Evolutionary conservation across 2,888 invertebrate species (phyloP).

Genomic region (Patella ulyssiponensis): DNA sequence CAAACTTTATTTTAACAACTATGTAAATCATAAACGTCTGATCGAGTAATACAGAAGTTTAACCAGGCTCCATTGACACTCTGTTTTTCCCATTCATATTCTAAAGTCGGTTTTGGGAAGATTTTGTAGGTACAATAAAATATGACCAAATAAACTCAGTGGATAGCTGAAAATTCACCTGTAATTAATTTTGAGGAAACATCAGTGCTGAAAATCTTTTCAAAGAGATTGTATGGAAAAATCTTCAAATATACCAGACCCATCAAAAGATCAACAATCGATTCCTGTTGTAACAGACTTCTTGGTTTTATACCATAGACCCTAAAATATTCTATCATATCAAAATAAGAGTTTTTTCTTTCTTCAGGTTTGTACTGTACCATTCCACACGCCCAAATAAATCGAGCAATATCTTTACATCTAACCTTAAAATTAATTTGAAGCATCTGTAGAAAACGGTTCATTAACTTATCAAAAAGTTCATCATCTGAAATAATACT

Average conservation of each 20-base stretch:
- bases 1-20: no score
- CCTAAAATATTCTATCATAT: slow-evolving; percentile 13
- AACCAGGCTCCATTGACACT: no score
- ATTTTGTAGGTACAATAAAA: no score
- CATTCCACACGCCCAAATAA: slow-evolving; percentile 36
- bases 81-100: no score
- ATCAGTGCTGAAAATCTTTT: slow-evolving; percentile 11
- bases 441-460: slow-evolving; percentile 3
- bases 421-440: slow-evolving; percentile 7
- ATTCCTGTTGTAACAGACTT: slow-evolving; percentile 23
- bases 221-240: slow-evolving; percentile 19
- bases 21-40: no score
- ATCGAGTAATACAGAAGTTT: no score
- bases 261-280: slow-evolving; percentile 25
- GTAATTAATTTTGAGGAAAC: slow-evolving; percentile 13
- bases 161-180: no score
- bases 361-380: slow-evolving; percentile 22
- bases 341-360: not conserved
- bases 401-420: slow-evolving; percentile 33
- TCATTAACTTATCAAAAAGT: slow-evolving; percentile 23
- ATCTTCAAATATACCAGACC: slow-evolving; percentile 25
- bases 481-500: slow-evolving; percentile 19
- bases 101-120: no score
- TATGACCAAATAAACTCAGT: no score
- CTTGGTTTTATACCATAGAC: not conserved